Base-by-base conservation (phyloP, 2,797 vertebrate species). In the Menidia menidia region DNA sequence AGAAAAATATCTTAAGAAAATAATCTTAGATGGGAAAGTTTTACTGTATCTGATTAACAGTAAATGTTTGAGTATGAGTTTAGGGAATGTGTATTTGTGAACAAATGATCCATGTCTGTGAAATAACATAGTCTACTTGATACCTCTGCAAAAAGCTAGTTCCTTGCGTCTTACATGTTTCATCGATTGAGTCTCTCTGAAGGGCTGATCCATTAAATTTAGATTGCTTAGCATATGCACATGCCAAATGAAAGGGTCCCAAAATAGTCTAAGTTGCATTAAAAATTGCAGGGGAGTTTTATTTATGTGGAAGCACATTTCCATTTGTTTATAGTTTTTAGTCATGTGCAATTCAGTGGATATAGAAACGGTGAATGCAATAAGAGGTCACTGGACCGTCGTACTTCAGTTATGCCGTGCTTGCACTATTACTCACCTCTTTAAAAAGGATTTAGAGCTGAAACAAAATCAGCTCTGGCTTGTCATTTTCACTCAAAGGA, bases 161-260 rank as follows among this genome's bases (percentile, higher is more conserved):
- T 54, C 61, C 47, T 73, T 18, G 35, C 44, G 55, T 44, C 64
- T 79, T 75, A 65, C 55, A 80, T 18, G 57, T 62, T 81, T 66
- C 32, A 68, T 60, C 65, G 71, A 54, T 84, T 68, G 62, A 73
- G 58, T 65, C 64, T 71, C 42, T 81, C 69, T 77, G 64, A 63
- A 60, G 68, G 65, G 59, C 55, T 60, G 51, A 65, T 80, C 70
- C 47, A 80, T 76, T 73, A 59, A 86, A 84, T 69, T 60, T 60
- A 2, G 11, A 52, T 84, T 69, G 61, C 75, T 60, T 82, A 78
- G 79, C 72, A 35, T 6, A 31, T 31, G 30, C 35, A 18, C 25
- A 44, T 10, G 72, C 77, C 84, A 83, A 78, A 63, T 56, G 63
- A 77, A 77, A 71, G 18, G 32, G 61, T 47, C 43, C 15, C 45